Evolutionary conservation across 2,113 vertebrate genomes (phyloP), one percentile per base, ranked within the genome.

Genomic region (Edolisoma coerulescens): DNA sequence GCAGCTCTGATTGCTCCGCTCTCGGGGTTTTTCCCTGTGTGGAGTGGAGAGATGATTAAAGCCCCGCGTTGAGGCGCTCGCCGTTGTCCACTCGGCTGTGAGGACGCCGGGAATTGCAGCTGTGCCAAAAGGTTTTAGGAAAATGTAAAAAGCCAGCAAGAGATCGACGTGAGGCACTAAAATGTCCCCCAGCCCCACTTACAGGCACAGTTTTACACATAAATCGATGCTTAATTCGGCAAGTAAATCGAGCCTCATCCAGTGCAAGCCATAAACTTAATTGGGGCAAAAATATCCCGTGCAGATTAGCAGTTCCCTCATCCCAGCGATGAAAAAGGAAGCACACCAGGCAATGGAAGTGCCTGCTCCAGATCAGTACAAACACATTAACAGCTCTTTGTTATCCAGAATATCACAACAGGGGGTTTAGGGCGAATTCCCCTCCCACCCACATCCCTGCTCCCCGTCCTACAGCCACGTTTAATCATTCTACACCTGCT

Each of bases 131-230:
- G 68, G 71, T 74, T 96, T 95, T 16, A 86, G 88, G 63, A 65
- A 95, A 95, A 95, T n/a, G 77, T 57, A 88, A 94, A 94, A 95
- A 79, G 17, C 3, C 90, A 95, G 95, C 95, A 74, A 95, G 94
- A 8, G 2, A 68, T 49, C 4, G 1, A 71, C 10, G 10, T 9
- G 59, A 93, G 63, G 82, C 94, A 87, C 64, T 92, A 15, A 93
- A 86, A 81, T 4, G 76, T 84, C 89, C 90, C 90, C 50, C 54
- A 74, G 79, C 76, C 79, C 68, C 80, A 57, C 52, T 95, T 65
- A 30, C 19, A 69, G 49, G 83, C 86, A 52, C 23, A 87, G 76
- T 63, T 92, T 93, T 70, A 84, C 73, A 75, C 18, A 52, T 21
- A 95, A 97, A 97, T 86, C 3, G 5, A 70, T 41, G 84, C 28